A percentile compares a stretch with the other conserved stretches of the same genome.
Evolutionary conservation across 1,140 invertebrate genomes (phyloP).

Genomic region (Megalopta genalis): DNA sequence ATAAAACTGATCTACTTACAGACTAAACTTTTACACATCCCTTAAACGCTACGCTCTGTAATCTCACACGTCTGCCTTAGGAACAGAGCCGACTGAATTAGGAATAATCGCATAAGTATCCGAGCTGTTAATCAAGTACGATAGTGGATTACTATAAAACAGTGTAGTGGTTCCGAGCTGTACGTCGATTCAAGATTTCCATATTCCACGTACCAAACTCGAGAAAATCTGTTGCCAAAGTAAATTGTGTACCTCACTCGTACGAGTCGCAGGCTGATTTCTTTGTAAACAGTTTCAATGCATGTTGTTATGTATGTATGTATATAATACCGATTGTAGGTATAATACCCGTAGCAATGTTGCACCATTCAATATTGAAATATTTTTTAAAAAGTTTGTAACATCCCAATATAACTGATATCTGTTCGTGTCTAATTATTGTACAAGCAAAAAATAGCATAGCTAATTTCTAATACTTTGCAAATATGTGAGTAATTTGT

Average conservation of each 20-base stretch:
- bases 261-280: constrained; percentile 26
- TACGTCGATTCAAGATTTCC: constrained; percentile 33
- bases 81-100: constrained; percentile 50
- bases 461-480: background rate
- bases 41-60: constrained; percentile 63
- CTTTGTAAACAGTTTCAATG: background rate
- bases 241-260: constrained; percentile 39
- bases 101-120: constrained; percentile 50
- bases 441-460: background rate
- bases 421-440: background rate
- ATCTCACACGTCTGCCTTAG: constrained; percentile 48
- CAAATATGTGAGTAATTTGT: background rate
- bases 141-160: constrained; percentile 30
- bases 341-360: background rate
- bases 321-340: background rate
- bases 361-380: background rate
- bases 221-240: constrained; percentile 9
- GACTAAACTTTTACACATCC: constrained; percentile 59
- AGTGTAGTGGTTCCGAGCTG: constrained; percentile 27
- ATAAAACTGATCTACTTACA: constrained; percentile 59
- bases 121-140: constrained; percentile 37
- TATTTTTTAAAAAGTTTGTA: background rate
- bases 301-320: background rate
- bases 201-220: constrained; percentile 29
- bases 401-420: too few species aligned